A percentile compares a stretch with the other conserved stretches of the same genome.
Conservation (phyloP, 1,140 invertebrate genomes). For the Bombus balteatus region DNA sequence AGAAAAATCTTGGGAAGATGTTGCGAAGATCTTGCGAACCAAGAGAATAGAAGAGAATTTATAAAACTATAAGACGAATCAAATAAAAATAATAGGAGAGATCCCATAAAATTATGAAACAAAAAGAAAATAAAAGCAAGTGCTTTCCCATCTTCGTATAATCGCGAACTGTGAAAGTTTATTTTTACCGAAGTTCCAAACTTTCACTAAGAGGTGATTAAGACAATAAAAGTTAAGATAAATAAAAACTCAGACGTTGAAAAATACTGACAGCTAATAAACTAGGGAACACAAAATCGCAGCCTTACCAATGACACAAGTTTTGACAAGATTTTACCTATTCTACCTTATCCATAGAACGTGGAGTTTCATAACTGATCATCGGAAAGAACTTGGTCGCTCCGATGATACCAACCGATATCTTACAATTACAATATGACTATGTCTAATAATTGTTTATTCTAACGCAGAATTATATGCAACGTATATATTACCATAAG, state of each 20-base stretch:
- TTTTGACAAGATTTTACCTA: conserved; percentile 82
- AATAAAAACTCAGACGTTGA: too few species aligned
- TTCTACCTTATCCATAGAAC: conserved; percentile 87
- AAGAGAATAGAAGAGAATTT: too few species aligned
- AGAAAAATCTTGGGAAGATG: too few species aligned
- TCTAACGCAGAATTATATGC: too few species aligned
- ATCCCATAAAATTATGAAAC: not conserved
- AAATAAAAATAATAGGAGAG: not conserved
- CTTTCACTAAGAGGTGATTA: not conserved
- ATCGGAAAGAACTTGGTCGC: conserved; percentile 67
- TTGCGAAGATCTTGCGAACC: too few species aligned
- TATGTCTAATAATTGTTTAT: too few species aligned
- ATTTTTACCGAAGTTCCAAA: not conserved
- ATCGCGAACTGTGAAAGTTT: not conserved
- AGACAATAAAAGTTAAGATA: too few species aligned
- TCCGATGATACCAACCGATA: conserved; percentile 70
- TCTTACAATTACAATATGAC: too few species aligned
- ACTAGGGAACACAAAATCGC: conserved; percentile 77
- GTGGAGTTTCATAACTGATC: conserved; percentile 86
- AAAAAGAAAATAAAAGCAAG: not conserved
- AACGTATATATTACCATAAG: too few species aligned
- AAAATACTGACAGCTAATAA: not conserved
- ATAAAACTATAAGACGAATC: too few species aligned
- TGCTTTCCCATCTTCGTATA: not conserved
- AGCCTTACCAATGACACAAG: conserved; percentile 73